Evolutionary conservation across 2,888 invertebrate species (phyloP).

Genomic region (Gibbula magus): DNA sequence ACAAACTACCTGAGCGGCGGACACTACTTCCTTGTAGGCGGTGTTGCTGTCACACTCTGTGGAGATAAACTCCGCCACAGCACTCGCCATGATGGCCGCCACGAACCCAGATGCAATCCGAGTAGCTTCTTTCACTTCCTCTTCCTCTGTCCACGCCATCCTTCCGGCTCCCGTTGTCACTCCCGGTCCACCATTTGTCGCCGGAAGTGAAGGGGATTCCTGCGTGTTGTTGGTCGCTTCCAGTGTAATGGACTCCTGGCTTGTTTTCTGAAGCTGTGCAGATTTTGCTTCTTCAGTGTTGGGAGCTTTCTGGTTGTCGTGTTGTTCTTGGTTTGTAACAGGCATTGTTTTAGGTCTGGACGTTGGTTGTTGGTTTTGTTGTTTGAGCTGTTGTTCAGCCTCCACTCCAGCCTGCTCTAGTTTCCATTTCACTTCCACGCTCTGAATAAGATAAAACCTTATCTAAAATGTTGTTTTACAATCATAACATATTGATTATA

Average conservation of each 20-base stretch:
- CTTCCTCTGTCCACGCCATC: constrained; percentile 31
- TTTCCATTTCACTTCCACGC: constrained; percentile 41
- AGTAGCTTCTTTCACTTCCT: constrained; percentile 38
- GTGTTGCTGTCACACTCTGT: constrained; percentile 33
- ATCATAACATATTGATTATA: no score
- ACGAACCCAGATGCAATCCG: constrained; percentile 48
- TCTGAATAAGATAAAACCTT: constrained; percentile 25
- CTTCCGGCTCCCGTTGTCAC: neutral
- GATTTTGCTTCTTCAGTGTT: neutral
- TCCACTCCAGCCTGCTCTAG: constrained; percentile 19
- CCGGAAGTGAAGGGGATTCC: neutral
- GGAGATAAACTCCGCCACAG: constrained; percentile 46
- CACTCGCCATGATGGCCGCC: constrained; percentile 48
- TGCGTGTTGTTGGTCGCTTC: neutral
- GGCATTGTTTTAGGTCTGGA: neutral
- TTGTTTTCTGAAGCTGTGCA: neutral
- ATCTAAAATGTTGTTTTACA: neutral
- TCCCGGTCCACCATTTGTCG: no score
- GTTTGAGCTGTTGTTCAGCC: neutral
- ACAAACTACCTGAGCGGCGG: constrained; percentile 41
- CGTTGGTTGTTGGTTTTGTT: neutral
- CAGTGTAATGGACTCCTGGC: neutral
- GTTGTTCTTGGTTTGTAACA: neutral
- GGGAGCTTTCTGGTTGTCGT: neutral
- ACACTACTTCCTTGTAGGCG: constrained; percentile 23